phyloP scores from a whole-genome alignment of 2,797 vertebrate species.

The Sebastes elongatus region DNA sequence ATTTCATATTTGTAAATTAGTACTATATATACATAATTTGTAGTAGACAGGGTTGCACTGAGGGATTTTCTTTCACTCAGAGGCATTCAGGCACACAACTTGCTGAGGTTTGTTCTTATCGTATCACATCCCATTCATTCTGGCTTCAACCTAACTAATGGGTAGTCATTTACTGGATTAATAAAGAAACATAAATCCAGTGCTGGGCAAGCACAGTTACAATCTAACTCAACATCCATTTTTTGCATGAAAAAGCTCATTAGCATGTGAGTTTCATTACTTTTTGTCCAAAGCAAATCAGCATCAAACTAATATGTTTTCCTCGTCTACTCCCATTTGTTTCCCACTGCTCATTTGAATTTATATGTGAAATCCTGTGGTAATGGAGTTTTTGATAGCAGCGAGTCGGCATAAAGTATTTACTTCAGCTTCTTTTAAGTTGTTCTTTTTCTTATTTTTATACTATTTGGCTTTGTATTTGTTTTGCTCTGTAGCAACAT shows the following conservation, averaged over 20 bases:
- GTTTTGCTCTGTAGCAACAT: background rate
- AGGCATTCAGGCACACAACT: background rate
- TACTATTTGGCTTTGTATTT: background rate
- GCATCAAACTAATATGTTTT: constrained; percentile 21
- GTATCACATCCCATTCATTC: background rate
- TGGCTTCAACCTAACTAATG: constrained; percentile 32
- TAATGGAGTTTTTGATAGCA: background rate
- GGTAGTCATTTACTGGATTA: constrained; percentile 47
- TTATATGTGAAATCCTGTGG: background rate
- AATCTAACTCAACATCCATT: constrained; percentile 35
- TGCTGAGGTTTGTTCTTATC: background rate
- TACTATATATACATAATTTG: background rate
- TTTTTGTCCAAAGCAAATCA: constrained; percentile 28
- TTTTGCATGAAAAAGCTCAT: constrained; percentile 44
- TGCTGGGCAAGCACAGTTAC: constrained; percentile 12
- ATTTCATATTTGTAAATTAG: background rate
- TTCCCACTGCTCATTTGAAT: constrained; percentile 24
- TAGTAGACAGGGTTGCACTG: background rate
- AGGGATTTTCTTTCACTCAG: background rate
- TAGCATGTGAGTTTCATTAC: constrained; percentile 37
- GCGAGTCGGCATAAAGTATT: background rate
- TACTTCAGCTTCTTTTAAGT: background rate
- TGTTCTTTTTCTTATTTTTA: background rate
- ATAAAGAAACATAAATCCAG: constrained; percentile 55
- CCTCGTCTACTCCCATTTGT: background rate